Evolutionary conservation across 2,888 invertebrate species (phyloP), one percentile per base, ranked within the genome.

Genomic region (Glaucopsyche alexis): DNA sequence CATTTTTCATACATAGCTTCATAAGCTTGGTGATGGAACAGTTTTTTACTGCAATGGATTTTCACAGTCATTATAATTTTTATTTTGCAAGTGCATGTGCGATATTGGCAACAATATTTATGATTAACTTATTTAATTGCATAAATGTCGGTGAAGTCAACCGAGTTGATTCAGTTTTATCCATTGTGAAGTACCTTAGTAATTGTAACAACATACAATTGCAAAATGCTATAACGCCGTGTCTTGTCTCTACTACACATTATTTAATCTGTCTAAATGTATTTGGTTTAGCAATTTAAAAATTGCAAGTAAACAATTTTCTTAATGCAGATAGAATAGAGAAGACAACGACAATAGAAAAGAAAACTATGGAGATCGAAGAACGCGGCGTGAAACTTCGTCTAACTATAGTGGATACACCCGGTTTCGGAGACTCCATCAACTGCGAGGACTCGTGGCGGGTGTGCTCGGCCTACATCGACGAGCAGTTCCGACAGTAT

Each of bases 381-480:
- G 98, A 98, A 87, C 95, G 97, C 69, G 98, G 98, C 11, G 98
- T 99, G 0, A 96, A 97, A 84, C 92, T 98, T 74, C 94, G 98
- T 79, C 91, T 99, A 75, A 98, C 98, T 0, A 96, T 98, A 76
- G 98, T 98, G 9, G 98, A 99, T 84, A 99, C 98, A 0, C 99
- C 98, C n/a, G 97, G 98, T 0, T 99, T 98, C 83, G 98, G 98
- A 13, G 98, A 99, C 87, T 96, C 98, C 13, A 95, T 99, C 71
- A 98, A 98, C 86, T 97, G 97, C 82, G 98, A 98, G 82, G 98
- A 98, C 83, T 98, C 98, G 77, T 98, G 98, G 97, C 95, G 97
- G 78, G 96, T 97, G 0, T 97, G 98, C 82, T 96, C 97, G 49
- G 96, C 96, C 50, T 99, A 98, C 86, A 97, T 99, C 77, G 98